These are phyloP conservation scores for Hemiprocne comata DNA, from an alignment of 2,113 vertebrate genomes.

Conservation along the genomic window DNA sequence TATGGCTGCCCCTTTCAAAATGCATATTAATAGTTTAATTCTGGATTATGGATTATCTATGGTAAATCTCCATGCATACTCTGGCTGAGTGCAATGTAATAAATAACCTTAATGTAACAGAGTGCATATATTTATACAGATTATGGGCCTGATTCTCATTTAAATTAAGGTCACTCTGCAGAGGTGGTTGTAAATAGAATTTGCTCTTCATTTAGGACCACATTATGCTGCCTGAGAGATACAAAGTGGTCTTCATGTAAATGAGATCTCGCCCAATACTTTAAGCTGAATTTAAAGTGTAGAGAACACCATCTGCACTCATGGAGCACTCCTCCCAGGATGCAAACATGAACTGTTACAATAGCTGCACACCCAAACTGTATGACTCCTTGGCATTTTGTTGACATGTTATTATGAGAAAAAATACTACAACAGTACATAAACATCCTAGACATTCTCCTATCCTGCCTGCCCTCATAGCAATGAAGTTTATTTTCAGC, in stretches of 20 bases:
- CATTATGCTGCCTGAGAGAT: background rate
- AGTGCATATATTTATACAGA: slow-evolving; percentile 69
- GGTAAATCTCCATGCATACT: slow-evolving; percentile 55
- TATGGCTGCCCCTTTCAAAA: slow-evolving; percentile 54
- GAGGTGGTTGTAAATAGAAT: slow-evolving; percentile 43
- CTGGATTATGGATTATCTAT: slow-evolving; percentile 66
- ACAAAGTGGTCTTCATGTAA: slow-evolving; percentile 9
- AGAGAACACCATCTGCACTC: background rate
- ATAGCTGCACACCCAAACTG: background rate
- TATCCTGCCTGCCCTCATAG: background rate
- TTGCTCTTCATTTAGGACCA: slow-evolving; percentile 19
- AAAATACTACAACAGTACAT: background rate
- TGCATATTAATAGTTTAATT: slow-evolving; percentile 66
- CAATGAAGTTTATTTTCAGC: background rate
- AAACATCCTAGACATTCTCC: background rate
- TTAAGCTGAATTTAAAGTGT: background rate
- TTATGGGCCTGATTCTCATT: slow-evolving; percentile 68
- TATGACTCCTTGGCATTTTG: background rate
- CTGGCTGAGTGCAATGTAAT: slow-evolving; percentile 23
- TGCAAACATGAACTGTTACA: background rate
- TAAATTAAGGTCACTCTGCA: slow-evolving; percentile 62
- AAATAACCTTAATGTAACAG: slow-evolving; percentile 68
- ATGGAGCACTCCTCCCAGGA: rapidly evolving
- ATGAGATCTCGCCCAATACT: background rate
- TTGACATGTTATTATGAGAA: background rate